Conservation (phyloP, 1,140 invertebrate species). For the Rhyzopertha dominica region DNA sequence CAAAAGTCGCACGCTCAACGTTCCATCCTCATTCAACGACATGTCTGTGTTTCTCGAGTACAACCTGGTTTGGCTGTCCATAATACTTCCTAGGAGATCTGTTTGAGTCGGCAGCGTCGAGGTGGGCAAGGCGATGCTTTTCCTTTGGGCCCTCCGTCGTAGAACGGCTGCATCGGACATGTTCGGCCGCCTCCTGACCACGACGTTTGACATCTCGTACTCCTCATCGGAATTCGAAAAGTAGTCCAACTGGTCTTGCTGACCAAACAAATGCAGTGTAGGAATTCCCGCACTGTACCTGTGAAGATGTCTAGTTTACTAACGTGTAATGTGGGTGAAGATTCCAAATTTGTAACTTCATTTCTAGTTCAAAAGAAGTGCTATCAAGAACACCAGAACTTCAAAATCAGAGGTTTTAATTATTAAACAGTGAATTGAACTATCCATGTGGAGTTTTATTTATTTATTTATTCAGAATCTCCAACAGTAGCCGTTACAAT, state of each 20-base stretch:
- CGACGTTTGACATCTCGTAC: constrained; percentile 31
- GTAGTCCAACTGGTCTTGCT: constrained; percentile 58
- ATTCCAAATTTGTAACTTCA: no score
- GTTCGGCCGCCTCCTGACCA: constrained; percentile 47
- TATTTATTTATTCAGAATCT: no score
- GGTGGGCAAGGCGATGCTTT: constrained; percentile 38
- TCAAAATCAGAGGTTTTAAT: no score
- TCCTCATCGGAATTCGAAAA: constrained; percentile 55
- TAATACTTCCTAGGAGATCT: constrained; percentile 68
- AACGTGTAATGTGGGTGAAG: no score
- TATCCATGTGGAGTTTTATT: no score
- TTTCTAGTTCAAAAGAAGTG: no score
- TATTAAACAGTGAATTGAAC: no score
- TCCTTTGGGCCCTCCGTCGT: constrained; percentile 46
- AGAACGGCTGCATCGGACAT: constrained; percentile 39
- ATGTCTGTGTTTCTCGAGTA: constrained; percentile 61
- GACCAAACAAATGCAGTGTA: constrained; percentile 55
- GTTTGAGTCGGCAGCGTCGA: constrained; percentile 39
- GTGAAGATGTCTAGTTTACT: constrained; percentile 11
- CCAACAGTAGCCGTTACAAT: no score
- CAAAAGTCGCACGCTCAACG: no score
- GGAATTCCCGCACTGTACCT: constrained; percentile 36
- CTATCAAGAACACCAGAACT: no score
- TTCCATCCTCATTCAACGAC: constrained; percentile 47
- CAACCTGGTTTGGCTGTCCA: constrained; percentile 69